phyloP scores from a whole-genome alignment of 2,113 vertebrate species.

The Montifringilla adamsi region DNA sequence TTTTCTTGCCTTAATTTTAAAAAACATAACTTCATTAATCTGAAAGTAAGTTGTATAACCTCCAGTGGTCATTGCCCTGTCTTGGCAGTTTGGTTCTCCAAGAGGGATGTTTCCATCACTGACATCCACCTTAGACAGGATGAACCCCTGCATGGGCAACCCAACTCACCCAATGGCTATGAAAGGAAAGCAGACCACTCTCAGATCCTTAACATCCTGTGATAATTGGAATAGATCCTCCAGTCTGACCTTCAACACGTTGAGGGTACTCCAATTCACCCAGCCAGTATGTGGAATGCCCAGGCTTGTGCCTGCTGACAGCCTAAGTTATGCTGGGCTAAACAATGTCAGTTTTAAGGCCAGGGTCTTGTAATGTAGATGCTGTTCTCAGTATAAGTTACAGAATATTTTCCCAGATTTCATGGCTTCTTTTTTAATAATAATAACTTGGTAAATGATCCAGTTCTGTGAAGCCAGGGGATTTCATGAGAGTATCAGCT shows the following conservation, averaged over 20 bases:
- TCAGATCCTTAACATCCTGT: not conserved
- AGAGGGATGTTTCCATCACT: not conserved
- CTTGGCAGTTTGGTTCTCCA: not conserved
- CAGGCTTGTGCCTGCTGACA: not conserved
- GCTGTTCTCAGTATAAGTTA: not conserved
- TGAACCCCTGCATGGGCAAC: not conserved
- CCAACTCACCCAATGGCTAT: not conserved
- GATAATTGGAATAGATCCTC: not conserved
- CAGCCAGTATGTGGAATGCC: not conserved
- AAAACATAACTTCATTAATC: not conserved
- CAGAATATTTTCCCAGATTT: not conserved
- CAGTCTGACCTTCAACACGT: not conserved
- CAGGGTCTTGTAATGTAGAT: not conserved
- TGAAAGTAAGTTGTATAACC: not conserved
- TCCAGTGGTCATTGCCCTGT: not conserved
- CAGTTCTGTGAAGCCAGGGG: not conserved
- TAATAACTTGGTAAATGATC: not conserved
- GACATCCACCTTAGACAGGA: not conserved
- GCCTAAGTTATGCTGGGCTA: not conserved
- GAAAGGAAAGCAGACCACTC: not conserved
- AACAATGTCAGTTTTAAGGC: not conserved
- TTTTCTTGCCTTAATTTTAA: not conserved
- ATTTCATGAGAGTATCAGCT: not conserved
- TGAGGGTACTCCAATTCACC: not conserved
- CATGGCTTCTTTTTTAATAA: not conserved